phyloP scores from a whole-genome alignment of 2,113 vertebrate species.

The Urocynchramus pylzowi region DNA sequence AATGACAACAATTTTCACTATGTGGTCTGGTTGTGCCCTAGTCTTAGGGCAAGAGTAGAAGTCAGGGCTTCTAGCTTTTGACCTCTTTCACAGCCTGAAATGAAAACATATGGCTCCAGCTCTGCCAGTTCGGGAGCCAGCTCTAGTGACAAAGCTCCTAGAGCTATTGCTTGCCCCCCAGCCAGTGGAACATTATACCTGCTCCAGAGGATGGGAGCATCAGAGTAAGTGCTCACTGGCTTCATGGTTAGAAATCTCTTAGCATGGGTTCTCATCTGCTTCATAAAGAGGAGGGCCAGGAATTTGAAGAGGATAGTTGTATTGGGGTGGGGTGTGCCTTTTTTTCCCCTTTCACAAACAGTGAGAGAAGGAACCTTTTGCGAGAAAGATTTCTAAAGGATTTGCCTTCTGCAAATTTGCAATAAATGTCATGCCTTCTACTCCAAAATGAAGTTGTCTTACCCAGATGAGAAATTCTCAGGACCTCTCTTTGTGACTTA shows the following conservation, averaged over 20 bases:
- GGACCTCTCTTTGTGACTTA: neutral
- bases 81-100: neutral
- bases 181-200: neutral
- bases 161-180: neutral
- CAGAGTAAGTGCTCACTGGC: neutral
- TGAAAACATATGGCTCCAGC: neutral
- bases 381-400: neutral
- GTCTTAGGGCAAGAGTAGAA: neutral
- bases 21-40: fast-evolving
- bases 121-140: neutral
- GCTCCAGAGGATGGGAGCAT: neutral
- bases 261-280: neutral
- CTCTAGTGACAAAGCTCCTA: neutral
- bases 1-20: neutral
- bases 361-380: neutral
- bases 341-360: neutral
- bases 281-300: neutral
- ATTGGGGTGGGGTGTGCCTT: neutral
- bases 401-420: neutral
- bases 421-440: neutral
- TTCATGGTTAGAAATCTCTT: neutral
- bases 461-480: neutral
- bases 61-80: neutral
- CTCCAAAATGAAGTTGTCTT: neutral
- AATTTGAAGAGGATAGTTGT: neutral